These are phyloP conservation scores for Numenius arquata DNA, from an alignment of 2,113 vertebrate species.

Conservation along the genomic window DNA sequence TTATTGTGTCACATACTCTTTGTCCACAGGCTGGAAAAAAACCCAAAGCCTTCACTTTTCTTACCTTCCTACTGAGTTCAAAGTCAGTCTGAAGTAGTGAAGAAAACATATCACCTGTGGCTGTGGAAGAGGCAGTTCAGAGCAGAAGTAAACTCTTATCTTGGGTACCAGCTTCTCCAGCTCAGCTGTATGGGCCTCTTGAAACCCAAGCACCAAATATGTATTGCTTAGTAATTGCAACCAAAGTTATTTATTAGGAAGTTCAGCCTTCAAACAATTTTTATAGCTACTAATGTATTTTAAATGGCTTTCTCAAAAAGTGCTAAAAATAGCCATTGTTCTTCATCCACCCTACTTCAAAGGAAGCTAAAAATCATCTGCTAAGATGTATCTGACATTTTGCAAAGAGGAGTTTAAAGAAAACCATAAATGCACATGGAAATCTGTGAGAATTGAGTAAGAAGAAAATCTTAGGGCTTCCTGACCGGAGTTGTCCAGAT, in stretches of 20 bases:
- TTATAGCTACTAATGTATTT: not conserved
- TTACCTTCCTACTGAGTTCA: not conserved
- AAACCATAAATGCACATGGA: not conserved
- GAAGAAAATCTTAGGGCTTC: not conserved
- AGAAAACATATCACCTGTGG: not conserved
- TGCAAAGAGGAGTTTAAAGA: not conserved
- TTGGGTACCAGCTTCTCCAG: not conserved
- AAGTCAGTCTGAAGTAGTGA: not conserved
- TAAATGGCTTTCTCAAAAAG: not conserved
- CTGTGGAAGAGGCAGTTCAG: not conserved
- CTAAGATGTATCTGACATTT: not conserved
- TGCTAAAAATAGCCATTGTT: not conserved
- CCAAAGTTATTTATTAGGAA: not conserved
- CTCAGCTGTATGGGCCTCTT: not conserved
- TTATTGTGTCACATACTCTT: fast-evolving
- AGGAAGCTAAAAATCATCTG: not conserved
- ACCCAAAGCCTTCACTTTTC: not conserved
- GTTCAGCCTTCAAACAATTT: not conserved
- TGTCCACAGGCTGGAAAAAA: not conserved
- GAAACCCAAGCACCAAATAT: not conserved
- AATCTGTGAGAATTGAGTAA: not conserved
- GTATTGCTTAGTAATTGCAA: not conserved
- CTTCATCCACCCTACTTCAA: not conserved
- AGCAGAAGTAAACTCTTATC: fast-evolving
- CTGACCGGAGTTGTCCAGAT: not conserved